These are phyloP conservation scores for Aphis gossypii DNA, from an alignment of 1,140 invertebrate species.

Conservation along the genomic window DNA sequence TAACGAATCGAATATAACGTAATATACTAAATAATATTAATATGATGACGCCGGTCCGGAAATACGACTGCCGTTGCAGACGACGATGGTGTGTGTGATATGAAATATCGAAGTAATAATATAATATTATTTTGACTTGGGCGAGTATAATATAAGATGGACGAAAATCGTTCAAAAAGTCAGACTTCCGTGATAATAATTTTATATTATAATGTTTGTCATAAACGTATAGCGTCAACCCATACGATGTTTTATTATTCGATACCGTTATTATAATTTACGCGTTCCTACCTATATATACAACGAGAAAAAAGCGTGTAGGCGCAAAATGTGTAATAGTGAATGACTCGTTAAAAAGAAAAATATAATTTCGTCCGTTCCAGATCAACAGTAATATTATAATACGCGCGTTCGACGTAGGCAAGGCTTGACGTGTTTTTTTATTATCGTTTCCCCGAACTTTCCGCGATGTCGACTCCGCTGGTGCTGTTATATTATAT, in stretches of 20 bases:
- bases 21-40: too few relatives aligned
- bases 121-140: too few relatives aligned
- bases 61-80: not conserved
- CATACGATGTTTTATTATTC: not conserved
- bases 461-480: not conserved
- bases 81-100: too few relatives aligned
- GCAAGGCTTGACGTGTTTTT: not conserved
- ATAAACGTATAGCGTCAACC: too few relatives aligned
- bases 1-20: constrained; percentile 25
- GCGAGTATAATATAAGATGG: too few relatives aligned
- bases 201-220: too few relatives aligned
- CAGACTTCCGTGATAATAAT: too few relatives aligned
- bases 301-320: not conserved
- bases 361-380: not conserved
- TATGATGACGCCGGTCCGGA: not conserved
- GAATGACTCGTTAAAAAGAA: not conserved
- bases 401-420: not conserved
- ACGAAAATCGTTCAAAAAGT: too few relatives aligned
- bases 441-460: not conserved
- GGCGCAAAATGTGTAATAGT: not conserved
- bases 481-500: not conserved
- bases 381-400: not conserved
- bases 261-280: not conserved
- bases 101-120: too few relatives aligned
- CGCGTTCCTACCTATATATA: not conserved